Percentiles rank a stretch among this genome's conserved stretches.
These are phyloP conservation scores for Phrynosoma blainvillii DNA, from an alignment of 2,113 vertebrate genomes.

Conservation along the genomic window DNA sequence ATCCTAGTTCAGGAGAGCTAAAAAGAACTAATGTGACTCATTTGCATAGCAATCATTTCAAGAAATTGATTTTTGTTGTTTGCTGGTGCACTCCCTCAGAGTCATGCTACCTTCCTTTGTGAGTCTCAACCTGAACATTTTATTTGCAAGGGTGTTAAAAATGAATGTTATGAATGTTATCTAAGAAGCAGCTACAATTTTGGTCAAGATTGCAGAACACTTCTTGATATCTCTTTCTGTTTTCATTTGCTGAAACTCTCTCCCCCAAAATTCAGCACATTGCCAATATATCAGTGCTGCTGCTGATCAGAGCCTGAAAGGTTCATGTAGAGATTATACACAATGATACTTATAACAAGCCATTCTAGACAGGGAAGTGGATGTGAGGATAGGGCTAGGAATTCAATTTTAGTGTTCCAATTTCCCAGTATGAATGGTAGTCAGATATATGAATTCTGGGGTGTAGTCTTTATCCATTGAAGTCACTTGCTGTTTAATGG, in stretches of 20 bases:
- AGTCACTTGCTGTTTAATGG: neutral
- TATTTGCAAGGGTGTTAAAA: conserved; percentile 1
- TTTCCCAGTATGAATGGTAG: neutral
- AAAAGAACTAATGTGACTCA: neutral
- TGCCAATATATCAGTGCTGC: neutral
- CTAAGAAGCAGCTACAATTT: neutral
- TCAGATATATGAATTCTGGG: neutral
- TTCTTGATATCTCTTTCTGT: neutral
- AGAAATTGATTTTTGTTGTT: neutral
- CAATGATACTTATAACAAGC: neutral
- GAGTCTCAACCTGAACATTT: neutral
- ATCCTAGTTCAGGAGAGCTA: too few species aligned
- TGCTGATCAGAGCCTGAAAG: neutral
- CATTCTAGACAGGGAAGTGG: neutral
- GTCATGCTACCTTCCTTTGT: neutral
- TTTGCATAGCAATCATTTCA: neutral
- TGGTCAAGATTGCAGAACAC: neutral
- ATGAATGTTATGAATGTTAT: neutral
- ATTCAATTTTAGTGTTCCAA: neutral
- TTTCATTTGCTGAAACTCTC: neutral
- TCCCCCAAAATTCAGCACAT: neutral
- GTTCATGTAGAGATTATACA: neutral
- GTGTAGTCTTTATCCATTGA: neutral
- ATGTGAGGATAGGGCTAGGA: neutral
- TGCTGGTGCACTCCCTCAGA: neutral